Conservation (phyloP, 2,888 invertebrate genomes). For the Hypomecis punctinalis region DNA sequence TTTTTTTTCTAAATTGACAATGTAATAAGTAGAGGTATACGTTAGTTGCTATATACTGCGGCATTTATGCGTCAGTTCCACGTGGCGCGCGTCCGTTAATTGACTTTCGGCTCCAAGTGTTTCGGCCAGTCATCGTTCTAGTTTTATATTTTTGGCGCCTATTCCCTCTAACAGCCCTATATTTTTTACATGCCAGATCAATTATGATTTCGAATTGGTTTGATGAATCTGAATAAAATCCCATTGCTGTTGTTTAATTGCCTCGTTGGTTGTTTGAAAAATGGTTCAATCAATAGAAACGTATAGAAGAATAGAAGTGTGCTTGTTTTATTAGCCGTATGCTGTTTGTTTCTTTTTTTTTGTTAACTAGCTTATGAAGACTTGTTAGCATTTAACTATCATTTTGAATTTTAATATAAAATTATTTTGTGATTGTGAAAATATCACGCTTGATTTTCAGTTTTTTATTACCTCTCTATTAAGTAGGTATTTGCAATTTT, state of each 20-base stretch:
- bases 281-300: constrained; percentile 71
- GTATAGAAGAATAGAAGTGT: constrained; percentile 20
- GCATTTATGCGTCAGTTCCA: constrained; percentile 59
- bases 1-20: constrained; percentile 29
- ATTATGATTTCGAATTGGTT: constrained; percentile 84
- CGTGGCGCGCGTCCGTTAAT: constrained; percentile 73
- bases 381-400: too few relatives aligned
- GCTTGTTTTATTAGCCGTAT: constrained; percentile 10
- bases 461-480: too few relatives aligned
- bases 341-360: not conserved
- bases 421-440: too few relatives aligned
- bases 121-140: constrained; percentile 82
- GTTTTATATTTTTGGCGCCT: constrained; percentile 83
- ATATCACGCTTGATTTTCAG: too few relatives aligned
- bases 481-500: too few relatives aligned
- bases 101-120: constrained; percentile 78
- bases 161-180: constrained; percentile 79
- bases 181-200: constrained; percentile 83
- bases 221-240: constrained; percentile 84
- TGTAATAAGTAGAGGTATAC: too few relatives aligned
- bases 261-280: constrained; percentile 78
- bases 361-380: not conserved
- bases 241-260: constrained; percentile 83
- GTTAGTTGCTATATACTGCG: constrained; percentile 46
- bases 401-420: too few relatives aligned